Evolutionary conservation across 2,113 vertebrate species (phyloP).

Genomic region (Tretioscincus oriximinensis): DNA sequence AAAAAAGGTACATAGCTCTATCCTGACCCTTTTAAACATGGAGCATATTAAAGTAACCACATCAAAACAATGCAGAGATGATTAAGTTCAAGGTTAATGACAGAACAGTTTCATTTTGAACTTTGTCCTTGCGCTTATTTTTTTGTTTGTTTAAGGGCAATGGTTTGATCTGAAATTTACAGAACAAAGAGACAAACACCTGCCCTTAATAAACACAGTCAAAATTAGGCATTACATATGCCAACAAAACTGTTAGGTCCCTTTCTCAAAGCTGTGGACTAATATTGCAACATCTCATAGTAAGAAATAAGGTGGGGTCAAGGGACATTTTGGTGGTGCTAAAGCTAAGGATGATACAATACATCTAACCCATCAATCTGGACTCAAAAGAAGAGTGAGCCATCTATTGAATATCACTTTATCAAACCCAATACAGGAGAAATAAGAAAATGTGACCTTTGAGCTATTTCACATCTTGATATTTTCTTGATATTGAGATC

Average conservation of each 20-base stretch:
- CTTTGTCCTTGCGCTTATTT: conserved; percentile 31
- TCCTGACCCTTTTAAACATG: conserved; percentile 39
- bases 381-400: too few relatives aligned
- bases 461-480: too few relatives aligned
- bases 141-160: conserved; percentile 26
- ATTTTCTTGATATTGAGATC: too few relatives aligned
- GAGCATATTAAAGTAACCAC: conserved; percentile 56
- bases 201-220: conserved; percentile 23
- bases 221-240: conserved; percentile 5
- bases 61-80: conserved; percentile 46
- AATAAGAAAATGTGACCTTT: too few relatives aligned
- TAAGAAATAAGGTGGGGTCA: too few relatives aligned
- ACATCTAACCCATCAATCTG: too few relatives aligned
- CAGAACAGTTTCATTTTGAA: conserved; percentile 44
- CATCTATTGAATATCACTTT: too few relatives aligned
- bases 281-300: conserved; percentile 1
- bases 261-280: neutral
- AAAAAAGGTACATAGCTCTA: conserved; percentile 37
- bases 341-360: too few relatives aligned
- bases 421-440: too few relatives aligned
- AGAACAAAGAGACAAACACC: conserved; percentile 30
- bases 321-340: too few relatives aligned
- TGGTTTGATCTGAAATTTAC: conserved; percentile 15
- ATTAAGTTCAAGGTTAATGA: conserved; percentile 46
- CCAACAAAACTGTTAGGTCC: conserved; percentile 3